Evolutionary conservation across 1,140 invertebrate genomes (phyloP).

Genomic region (Cotesia glomerata): DNA sequence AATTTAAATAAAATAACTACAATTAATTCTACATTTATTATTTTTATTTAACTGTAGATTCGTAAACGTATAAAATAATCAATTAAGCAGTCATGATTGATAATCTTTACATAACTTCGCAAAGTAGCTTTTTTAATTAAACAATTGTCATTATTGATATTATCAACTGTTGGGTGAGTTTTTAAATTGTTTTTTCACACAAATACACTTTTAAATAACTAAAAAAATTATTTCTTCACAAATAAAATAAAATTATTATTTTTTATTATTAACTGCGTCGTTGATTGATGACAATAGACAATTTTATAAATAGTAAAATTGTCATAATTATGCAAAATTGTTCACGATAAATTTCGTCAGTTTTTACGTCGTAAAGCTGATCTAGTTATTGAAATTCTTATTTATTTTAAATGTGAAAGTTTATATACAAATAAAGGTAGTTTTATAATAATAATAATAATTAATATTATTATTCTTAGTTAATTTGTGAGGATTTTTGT

Average conservation of each 20-base stretch:
- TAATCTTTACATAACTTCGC: too few relatives aligned
- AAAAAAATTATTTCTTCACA: too few relatives aligned
- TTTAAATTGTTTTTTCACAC: not conserved
- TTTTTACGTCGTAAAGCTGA: not conserved
- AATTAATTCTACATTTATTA: not conserved
- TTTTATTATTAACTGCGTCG: too few relatives aligned
- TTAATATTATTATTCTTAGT: not conserved
- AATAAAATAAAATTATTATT: too few relatives aligned
- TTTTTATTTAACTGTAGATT: not conserved
- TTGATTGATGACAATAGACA: too few relatives aligned
- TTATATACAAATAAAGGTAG: not conserved
- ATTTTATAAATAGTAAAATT: too few relatives aligned
- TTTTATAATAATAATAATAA: not conserved
- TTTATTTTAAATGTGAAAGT: not conserved
- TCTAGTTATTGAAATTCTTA: not conserved
- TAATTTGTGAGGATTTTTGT: not conserved
- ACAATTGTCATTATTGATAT: not conserved
- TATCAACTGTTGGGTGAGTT: not conserved
- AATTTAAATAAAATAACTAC: too few relatives aligned
- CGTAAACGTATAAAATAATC: not conserved
- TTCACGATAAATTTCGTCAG: not conserved
- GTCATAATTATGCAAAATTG: not conserved
- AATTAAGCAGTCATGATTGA: not conserved
- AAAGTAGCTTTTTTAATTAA: not conserved
- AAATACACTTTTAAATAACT: too few relatives aligned